Evolutionary conservation across 2,797 vertebrate genomes (phyloP).

Genomic region (Xiphorhynchus erythropygius): DNA sequence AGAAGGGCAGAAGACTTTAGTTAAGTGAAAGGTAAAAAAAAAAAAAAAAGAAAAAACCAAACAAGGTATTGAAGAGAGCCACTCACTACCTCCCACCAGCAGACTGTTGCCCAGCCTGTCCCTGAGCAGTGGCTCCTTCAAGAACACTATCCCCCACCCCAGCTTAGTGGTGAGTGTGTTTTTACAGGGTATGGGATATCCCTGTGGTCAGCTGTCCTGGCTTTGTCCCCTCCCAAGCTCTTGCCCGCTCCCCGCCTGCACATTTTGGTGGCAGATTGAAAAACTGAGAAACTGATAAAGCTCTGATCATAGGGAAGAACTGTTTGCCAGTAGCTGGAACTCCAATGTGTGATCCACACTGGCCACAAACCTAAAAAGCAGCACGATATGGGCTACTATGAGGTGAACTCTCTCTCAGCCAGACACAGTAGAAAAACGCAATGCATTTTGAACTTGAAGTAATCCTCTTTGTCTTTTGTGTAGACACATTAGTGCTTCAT

Average conservation of each 20-base stretch:
- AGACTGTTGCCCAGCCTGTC: neutral
- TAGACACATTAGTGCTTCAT: neutral
- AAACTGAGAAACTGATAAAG: neutral
- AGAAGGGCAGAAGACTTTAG: neutral
- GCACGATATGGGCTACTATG: rapidly evolving
- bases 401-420: neutral
- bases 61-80: neutral
- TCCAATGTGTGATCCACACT: rapidly evolving
- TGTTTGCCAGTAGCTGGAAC: neutral
- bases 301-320: neutral
- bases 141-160: neutral
- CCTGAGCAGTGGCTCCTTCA: neutral
- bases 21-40: neutral
- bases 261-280: neutral
- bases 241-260: neutral
- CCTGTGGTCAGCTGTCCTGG: neutral
- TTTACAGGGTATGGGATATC: neutral
- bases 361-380: neutral
- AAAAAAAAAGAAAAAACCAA: neutral
- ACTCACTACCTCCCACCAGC: neutral
- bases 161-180: neutral
- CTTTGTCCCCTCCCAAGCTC: neutral
- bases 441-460: neutral
- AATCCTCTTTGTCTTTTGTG: neutral
- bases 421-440: neutral